Percentiles rank a stretch among this genome's conserved stretches.
Conservation (phyloP, 92 coral and sea anemone genomes). For the Porites lobata region DNA sequence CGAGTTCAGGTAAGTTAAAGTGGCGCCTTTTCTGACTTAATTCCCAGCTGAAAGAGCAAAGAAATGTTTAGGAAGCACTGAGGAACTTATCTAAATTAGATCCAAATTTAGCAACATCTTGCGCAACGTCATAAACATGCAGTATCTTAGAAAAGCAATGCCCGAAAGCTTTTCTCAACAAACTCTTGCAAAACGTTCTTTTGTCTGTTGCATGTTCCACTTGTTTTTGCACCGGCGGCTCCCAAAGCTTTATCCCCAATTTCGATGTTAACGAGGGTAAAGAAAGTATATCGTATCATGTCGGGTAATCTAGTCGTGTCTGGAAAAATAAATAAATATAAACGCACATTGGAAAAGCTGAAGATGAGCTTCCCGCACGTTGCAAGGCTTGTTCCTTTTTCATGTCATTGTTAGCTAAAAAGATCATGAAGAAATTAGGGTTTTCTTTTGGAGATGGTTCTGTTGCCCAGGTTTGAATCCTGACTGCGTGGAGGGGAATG, state of each 20-base stretch:
- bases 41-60: background rate
- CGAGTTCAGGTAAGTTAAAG: constrained; percentile 88
- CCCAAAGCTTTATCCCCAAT: background rate
- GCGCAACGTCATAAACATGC: background rate
- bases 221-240: background rate
- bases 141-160: background rate
- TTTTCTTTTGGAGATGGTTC: background rate
- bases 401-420: background rate
- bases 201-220: too few relatives aligned
- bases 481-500: background rate
- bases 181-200: too few relatives aligned
- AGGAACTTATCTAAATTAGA: too few relatives aligned
- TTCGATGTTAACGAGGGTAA: background rate
- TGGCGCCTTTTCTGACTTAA: background rate
- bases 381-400: background rate
- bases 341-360: constrained; percentile 5
- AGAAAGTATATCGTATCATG: background rate
- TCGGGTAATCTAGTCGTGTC: constrained; percentile 5
- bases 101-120: background rate
- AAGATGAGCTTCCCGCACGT: constrained; percentile 1
- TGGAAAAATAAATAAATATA: background rate
- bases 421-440: background rate
- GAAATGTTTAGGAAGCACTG: background rate
- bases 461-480: background rate
- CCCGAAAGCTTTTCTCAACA: background rate